Conservation (phyloP, 2,888 invertebrate species). For the Flexamia atlantica region DNA sequence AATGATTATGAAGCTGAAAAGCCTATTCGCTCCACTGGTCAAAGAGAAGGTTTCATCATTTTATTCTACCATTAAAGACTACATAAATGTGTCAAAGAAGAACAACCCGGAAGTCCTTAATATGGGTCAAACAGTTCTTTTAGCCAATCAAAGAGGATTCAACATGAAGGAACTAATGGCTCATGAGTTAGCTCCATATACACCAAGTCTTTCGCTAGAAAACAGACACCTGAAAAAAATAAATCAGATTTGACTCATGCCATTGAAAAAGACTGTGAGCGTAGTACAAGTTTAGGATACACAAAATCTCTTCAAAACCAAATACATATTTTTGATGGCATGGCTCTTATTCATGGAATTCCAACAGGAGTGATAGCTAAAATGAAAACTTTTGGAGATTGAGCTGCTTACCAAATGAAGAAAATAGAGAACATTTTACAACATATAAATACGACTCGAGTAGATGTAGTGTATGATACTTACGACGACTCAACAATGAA, state of each 20-base stretch:
- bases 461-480: constrained; percentile 10
- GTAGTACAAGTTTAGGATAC: background rate
- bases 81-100: background rate
- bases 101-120: background rate
- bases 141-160: background rate
- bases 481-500: constrained; percentile 36
- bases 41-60: background rate
- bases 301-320: background rate
- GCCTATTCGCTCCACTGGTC: too few species aligned
- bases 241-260: background rate
- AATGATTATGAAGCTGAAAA: too few species aligned
- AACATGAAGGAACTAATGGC: background rate
- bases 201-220: background rate
- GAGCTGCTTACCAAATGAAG: background rate
- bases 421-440: background rate
- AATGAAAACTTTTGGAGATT: background rate
- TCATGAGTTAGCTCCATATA: background rate
- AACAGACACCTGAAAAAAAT: background rate
- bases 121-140: background rate
- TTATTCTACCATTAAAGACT: background rate
- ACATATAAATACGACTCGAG: constrained; percentile 5
- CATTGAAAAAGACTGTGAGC: background rate
- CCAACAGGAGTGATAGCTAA: background rate
- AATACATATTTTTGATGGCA: background rate
- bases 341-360: background rate